Percentiles rank a stretch among this genome's conserved stretches.
phyloP scores from a whole-genome alignment of 1,140 invertebrate genomes.

The Bombus confusus region DNA sequence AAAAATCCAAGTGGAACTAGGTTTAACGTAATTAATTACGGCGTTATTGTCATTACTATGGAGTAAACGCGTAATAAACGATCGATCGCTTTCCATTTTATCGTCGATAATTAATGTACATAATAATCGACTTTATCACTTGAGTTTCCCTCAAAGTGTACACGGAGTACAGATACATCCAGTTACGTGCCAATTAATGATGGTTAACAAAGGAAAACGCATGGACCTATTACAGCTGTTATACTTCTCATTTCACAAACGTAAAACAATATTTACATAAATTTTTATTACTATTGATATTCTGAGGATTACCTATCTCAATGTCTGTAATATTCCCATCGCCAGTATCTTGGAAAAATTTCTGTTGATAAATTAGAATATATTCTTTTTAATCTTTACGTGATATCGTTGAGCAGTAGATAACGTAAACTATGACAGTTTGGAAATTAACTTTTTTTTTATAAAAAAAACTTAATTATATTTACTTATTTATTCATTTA shows the following conservation, averaged over 20 bases:
- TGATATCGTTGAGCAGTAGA: not conserved
- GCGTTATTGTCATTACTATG: constrained; percentile 2
- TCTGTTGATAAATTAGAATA: not conserved
- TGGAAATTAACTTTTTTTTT: too few relatives aligned
- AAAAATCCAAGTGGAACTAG: not conserved
- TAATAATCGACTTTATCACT: constrained; percentile 43
- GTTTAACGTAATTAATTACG: constrained; percentile 17
- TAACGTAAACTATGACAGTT: not conserved
- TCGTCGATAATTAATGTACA: constrained; percentile 43
- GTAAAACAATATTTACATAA: not conserved
- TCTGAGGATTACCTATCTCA: not conserved
- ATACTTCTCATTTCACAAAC: not conserved
- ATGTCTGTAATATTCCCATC: not conserved
- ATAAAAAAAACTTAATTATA: not conserved
- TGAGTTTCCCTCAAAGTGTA: constrained; percentile 21
- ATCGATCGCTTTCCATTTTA: constrained; percentile 45
- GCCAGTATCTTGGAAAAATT: not conserved
- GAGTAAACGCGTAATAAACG: constrained; percentile 52
- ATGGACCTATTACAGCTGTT: not conserved
- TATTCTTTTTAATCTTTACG: not conserved
- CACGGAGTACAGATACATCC: not conserved
- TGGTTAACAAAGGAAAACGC: not conserved
- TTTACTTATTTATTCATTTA: not conserved
- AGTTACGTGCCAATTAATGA: constrained; percentile 28
- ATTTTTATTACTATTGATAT: not conserved